Conservation (phyloP, 2,888 invertebrate genomes). For the Hartigia nigra region DNA sequence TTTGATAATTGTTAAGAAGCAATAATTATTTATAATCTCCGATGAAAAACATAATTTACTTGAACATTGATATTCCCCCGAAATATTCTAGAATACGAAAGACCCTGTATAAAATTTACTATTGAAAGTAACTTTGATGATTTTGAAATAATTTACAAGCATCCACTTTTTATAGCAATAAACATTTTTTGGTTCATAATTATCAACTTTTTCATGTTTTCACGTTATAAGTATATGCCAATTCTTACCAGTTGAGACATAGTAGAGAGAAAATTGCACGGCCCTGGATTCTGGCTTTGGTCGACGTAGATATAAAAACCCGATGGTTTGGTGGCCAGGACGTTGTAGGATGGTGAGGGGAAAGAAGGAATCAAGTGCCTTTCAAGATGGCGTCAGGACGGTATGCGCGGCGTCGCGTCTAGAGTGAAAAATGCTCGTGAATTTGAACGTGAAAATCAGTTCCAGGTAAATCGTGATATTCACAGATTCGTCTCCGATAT, state of each 20-base stretch:
- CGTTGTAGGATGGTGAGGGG: not conserved
- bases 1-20: not conserved
- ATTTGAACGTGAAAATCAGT: constrained; percentile 20
- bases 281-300: not conserved
- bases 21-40: not conserved
- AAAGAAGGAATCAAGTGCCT: constrained; percentile 28
- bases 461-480: not conserved
- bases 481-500: not conserved
- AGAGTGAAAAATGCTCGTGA: constrained; percentile 31
- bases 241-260: not conserved
- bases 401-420: constrained; percentile 34
- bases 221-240: not conserved
- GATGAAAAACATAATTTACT: not conserved
- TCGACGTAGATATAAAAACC: not conserved
- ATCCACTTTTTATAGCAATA: not conserved
- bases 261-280: not conserved
- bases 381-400: constrained; percentile 35
- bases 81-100: not conserved
- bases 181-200: not conserved
- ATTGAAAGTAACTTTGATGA: not conserved
- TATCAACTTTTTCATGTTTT: not conserved
- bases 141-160: not conserved
- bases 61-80: too few relatives aligned
- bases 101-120: not conserved
- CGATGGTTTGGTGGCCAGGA: not conserved